Evolutionary conservation across 2,888 invertebrate species (phyloP).

Genomic region (Isotomurus palustris): DNA sequence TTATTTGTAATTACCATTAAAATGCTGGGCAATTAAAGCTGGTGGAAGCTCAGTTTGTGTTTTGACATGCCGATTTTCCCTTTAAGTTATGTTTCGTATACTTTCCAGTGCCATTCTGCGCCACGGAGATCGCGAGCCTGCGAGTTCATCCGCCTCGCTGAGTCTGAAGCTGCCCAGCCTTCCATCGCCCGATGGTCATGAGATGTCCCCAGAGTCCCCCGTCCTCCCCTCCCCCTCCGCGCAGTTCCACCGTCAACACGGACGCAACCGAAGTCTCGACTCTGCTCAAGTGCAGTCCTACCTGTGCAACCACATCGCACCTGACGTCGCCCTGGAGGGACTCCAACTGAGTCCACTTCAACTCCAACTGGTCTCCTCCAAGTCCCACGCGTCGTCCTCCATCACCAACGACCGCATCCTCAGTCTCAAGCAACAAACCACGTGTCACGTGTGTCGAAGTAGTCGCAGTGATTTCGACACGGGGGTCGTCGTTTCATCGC

Average conservation of each 20-base stretch:
- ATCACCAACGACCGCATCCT: slow-evolving; percentile 35
- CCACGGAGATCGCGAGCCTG: slow-evolving; percentile 2
- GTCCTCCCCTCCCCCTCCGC: not conserved
- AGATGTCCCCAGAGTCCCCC: not conserved
- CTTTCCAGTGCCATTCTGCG: slow-evolving; percentile 18
- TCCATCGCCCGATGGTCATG: not conserved
- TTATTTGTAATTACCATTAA: not conserved
- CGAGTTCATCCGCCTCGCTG: not conserved
- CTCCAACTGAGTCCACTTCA: slow-evolving; percentile 34
- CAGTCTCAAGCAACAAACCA: slow-evolving; percentile 28
- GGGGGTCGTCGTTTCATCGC: slow-evolving; percentile 14
- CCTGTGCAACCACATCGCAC: slow-evolving; percentile 2
- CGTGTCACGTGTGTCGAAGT: slow-evolving; percentile 21
- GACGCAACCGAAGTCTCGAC: slow-evolving; percentile 83
- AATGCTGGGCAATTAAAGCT: not conserved
- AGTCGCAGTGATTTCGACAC: slow-evolving; percentile 30
- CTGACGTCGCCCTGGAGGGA: slow-evolving; percentile 8
- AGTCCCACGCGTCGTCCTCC: slow-evolving; percentile 30
- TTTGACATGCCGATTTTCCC: not conserved
- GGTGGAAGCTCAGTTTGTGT: not conserved
- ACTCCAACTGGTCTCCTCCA: slow-evolving; percentile 22
- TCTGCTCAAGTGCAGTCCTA: slow-evolving; percentile 58
- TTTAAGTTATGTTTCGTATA: not conserved
- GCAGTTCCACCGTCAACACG: slow-evolving; percentile 58
- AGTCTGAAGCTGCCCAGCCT: not conserved